Base-by-base conservation (phyloP, 2,888 invertebrate species). In the Cryptosula pallasiana region DNA sequence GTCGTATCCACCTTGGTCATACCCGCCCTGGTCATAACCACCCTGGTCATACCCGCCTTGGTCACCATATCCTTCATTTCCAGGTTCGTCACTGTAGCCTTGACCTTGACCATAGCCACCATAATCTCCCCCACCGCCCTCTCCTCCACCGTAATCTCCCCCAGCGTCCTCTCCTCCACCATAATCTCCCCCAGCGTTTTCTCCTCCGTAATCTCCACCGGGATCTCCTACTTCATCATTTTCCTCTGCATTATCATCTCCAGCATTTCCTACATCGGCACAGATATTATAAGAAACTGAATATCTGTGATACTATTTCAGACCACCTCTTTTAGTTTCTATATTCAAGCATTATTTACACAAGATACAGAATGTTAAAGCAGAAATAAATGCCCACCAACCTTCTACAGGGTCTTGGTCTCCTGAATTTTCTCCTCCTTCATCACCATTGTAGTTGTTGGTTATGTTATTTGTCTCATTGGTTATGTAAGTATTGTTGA, bases 391-490 rank as follows among this genome's bases (percentile, higher is more conserved):
- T 45, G 9, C 20, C 9, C 45, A 45, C 5, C 20, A 45, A 45
- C 5, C 45, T 45, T 20, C 5, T 20, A 20, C 20, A 45, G 20
- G 9, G 20, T 27, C 25, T 29, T 63, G 29, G 9, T 32, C 63
- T 32, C 32, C 63, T 29, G 2, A 27, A 13, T 45, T 20, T 45
- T 45, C 45, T 13, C 45, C 45, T 45, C 45, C 45, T 32, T 63
- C 5, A 20, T 63, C 63, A 5, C 32, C 32, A 34, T 63, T 63
- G 32, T 63, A 63, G 63, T 63, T 63, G 32, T 63, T 63, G 27
- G 63, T 63, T 29, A 63, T 63, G 34, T 63, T 63, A 32, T 63
- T 63, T 25, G 63, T 63, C n/a, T 63, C 63, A 32, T 63, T 63
- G 2, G 63, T 29, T 9, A 63, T 34, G 34, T 63, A 63, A 3